Evolutionary conservation across 35 echinoderm and acorn worm species (phyloP), one percentile per base, ranked within the genome.

Genomic region (Diadema setosum): DNA sequence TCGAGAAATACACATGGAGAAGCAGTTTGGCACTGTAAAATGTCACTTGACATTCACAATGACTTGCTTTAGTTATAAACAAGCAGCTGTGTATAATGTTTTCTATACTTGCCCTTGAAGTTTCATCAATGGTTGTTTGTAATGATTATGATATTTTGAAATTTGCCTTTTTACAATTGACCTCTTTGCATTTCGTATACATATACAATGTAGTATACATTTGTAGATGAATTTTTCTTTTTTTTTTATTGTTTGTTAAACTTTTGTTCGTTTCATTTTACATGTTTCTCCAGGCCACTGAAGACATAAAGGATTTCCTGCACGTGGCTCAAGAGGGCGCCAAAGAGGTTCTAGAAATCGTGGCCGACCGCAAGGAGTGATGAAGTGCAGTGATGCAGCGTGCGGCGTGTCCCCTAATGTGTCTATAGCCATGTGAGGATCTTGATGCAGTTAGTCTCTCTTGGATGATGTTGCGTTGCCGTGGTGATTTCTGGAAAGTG

Each of bases 341-440:
- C 29, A 65, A 44, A 5, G 95, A 90, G 40, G 91, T 98, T 30
- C 82, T 97, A 30, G 90, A 94, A 50, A 91, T 98, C 42, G 42
- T 94, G 5, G 92, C 86, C 5, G 95, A 91, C 1, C 75, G 95
- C 25, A 85, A 48, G 31, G 89, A 91, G 45, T 91, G 40, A 78
- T 41, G 2, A 14, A 6, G n/a, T 63, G 58, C 23, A 20, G 7
- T 67, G 63, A 67, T 63, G 63, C 24, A n/a, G n/a, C n/a, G n/a
- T n/a, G n/a, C n/a, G n/a, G n/a, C n/a, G n/a, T n/a, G n/a, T n/a
- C n/a, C n/a, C n/a, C n/a, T n/a, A n/a, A n/a, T n/a, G n/a, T n/a
- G n/a, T n/a, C n/a, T n/a, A n/a, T n/a, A n/a, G n/a, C n/a, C n/a
- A n/a, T n/a, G n/a, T n/a, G n/a, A n/a, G n/a, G n/a, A n/a, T n/a